Evolutionary conservation across 2,888 invertebrate species (phyloP).

Genomic region (Spodoptera exigua): DNA sequence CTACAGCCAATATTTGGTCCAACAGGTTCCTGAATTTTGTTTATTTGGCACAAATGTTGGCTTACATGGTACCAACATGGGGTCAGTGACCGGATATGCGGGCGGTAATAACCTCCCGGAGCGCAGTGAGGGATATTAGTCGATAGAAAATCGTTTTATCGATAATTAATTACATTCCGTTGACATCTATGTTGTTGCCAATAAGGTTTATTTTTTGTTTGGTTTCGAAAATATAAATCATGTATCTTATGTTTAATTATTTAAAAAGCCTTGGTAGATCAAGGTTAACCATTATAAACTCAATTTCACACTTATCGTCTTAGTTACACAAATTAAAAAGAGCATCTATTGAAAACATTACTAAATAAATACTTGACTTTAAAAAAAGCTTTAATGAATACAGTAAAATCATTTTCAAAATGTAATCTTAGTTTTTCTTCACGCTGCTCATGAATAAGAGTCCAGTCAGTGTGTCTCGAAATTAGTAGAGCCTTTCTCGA

Average conservation of each 20-base stretch:
- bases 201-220: background rate
- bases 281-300: too few relatives aligned
- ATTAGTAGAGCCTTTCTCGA: too few relatives aligned
- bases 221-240: background rate
- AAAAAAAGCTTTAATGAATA: background rate
- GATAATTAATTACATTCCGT: conserved; percentile 49
- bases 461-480: too few relatives aligned
- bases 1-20: conserved; percentile 45
- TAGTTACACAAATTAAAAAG: too few relatives aligned
- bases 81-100: conserved; percentile 69
- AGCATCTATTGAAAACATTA: too few relatives aligned
- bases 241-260: too few relatives aligned
- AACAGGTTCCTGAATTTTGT: conserved; percentile 16
- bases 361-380: too few relatives aligned
- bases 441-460: too few relatives aligned
- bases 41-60: conserved; percentile 38
- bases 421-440: too few relatives aligned
- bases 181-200: conserved; percentile 7
- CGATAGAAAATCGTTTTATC: conserved; percentile 57
- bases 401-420: background rate
- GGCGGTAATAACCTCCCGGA: conserved; percentile 68
- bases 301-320: too few relatives aligned
- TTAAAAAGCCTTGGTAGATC: too few relatives aligned
- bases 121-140: conserved; percentile 59
- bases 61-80: conserved; percentile 34